Evolutionary conservation across 37 sponge, comb jelly and placozoan species (phyloP).

Genomic region (Halisarca cf. caerulea): DNA sequence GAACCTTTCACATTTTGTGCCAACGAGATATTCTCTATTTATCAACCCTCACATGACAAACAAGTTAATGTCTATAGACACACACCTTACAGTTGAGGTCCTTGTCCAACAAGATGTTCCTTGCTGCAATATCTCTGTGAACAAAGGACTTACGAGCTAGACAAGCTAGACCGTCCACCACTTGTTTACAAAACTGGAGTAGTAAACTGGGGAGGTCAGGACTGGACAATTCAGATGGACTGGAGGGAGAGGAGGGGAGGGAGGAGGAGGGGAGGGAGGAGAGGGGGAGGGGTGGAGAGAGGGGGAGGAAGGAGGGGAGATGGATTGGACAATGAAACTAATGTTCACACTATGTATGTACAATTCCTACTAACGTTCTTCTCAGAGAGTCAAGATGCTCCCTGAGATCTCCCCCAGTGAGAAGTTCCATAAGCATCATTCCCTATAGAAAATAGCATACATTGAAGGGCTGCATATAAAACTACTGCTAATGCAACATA

Average conservation of each 20-base stretch:
- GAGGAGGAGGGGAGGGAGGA: too few relatives aligned
- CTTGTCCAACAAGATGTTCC: slow-evolving; percentile 22
- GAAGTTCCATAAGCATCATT: slow-evolving; percentile 29
- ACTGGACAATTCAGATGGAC: background rate
- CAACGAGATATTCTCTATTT: too few relatives aligned
- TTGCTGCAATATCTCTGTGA: slow-evolving; percentile 30
- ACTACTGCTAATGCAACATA: too few relatives aligned
- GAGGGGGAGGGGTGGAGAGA: too few relatives aligned
- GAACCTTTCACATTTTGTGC: too few relatives aligned
- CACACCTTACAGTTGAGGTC: slow-evolving; percentile 20
- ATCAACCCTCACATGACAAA: too few relatives aligned
- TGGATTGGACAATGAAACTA: too few relatives aligned
- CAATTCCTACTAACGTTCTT: too few relatives aligned
- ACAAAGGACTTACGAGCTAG: slow-evolving; percentile 21
- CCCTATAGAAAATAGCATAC: background rate
- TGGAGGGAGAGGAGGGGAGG: background rate
- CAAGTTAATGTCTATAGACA: background rate
- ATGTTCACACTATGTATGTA: too few relatives aligned
- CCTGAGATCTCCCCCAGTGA: slow-evolving; percentile 12
- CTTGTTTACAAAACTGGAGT: slow-evolving; percentile 28
- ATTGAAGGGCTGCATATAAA: too few relatives aligned
- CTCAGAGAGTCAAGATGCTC: background rate
- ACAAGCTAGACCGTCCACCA: slow-evolving; percentile 21
- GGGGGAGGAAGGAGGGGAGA: too few relatives aligned
- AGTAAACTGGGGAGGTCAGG: slow-evolving; percentile 27